Evolutionary conservation across 2,797 vertebrate genomes (phyloP), one percentile per base, ranked within the genome.

Genomic region (Muraenolepis orangiensis): DNA sequence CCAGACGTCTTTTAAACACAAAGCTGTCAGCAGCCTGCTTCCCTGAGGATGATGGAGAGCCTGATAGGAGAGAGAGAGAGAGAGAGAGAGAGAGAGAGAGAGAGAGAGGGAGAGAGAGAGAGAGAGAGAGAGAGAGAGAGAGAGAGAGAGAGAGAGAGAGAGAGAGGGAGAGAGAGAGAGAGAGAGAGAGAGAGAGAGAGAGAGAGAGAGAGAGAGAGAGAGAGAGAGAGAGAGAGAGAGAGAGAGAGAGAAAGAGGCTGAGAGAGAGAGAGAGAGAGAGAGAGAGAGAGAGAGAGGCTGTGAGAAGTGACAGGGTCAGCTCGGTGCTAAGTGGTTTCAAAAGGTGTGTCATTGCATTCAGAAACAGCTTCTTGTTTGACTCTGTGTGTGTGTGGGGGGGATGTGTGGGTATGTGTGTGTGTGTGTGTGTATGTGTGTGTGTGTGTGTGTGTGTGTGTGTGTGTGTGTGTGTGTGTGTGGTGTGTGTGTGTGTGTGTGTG

Each of bases 391-490:
- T 46, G 40, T 46, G 40, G n/a, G n/a, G n/a, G n/a, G n/a, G n/a
- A n/a, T 46, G 13, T 46, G 40, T 46, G 40, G 16, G 40, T 18
- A 14, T 46, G 40, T 46, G 26, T 68, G 66, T 18, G 18, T 28
- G 32, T 69, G 16, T 69, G 31, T 32, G 32, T 70, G 32, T 28
- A n/a, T 23, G 20, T 40, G 34, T 70, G 67, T 68, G 67, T 69
- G 67, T 34, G 67, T 69, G 67, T 69, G 67, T 34, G 30, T 69
- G 30, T 69, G 66, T 32, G 66, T 68, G 66, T 31, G 66, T 31
- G 29, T 76, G 57, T 69, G 11, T 66, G 23, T 66, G 64, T 66
- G 64, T 66, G 64, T 66, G 64, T 66, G 64, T 66, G 64, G 64
- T 46, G 40, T 46, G 40, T 46, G 40, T 46, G 40, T 46, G 40